These are phyloP conservation scores for Hydrochoerus hydrochaeris DNA, from an alignment of 2,113 vertebrate genomes.

Conservation along the genomic window DNA sequence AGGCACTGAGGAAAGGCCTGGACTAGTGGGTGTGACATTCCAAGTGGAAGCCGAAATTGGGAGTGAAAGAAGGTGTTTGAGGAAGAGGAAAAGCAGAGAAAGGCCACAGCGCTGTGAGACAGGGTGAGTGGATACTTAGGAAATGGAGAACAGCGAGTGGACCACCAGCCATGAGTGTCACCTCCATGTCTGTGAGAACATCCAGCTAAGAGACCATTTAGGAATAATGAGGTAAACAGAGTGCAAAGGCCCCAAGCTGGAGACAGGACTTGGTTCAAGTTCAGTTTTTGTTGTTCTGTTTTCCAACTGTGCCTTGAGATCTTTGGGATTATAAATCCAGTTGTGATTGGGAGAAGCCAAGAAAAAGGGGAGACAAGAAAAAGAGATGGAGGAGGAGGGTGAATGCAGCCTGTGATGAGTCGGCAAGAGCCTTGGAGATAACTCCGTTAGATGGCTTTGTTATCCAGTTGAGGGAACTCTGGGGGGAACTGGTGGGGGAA, in stretches of 20 bases:
- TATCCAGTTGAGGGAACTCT: not conserved
- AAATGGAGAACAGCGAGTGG: rapidly evolving
- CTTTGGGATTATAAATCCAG: not conserved
- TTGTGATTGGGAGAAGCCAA: not conserved
- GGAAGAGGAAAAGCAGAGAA: not conserved
- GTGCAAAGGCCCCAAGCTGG: not conserved
- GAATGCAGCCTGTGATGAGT: not conserved
- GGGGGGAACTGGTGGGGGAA: not conserved
- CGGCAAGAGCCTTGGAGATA: not conserved
- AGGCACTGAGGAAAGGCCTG: not conserved
- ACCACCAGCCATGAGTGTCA: rapidly evolving
- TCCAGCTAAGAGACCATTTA: not conserved
- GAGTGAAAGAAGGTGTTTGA: not conserved
- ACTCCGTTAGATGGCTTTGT: not conserved
- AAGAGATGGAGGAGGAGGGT: not conserved
- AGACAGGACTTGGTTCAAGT: not conserved
- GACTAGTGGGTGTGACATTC: not conserved
- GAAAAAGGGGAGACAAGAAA: not conserved
- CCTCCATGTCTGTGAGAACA: not conserved
- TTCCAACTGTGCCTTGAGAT: not conserved
- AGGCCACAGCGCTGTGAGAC: not conserved
- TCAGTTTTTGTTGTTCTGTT: not conserved
- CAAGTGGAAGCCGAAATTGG: not conserved
- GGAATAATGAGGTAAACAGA: not conserved
- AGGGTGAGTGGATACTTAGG: too few relatives aligned